phyloP scores from a whole-genome alignment of 2,888 invertebrate genomes.

The Caenorhabditis sp. region DNA sequence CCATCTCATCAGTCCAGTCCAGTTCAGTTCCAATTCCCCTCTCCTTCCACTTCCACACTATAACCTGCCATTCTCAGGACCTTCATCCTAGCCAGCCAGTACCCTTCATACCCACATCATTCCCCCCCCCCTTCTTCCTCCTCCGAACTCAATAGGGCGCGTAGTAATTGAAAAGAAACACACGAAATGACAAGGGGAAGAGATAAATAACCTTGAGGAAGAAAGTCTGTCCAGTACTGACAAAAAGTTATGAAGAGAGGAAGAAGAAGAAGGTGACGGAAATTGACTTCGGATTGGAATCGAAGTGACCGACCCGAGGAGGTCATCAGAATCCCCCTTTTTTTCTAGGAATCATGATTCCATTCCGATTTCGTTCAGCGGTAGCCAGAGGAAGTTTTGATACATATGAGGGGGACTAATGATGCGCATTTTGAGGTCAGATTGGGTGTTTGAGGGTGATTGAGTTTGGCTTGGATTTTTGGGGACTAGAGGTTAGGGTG shows the following conservation, averaged over 20 bases:
- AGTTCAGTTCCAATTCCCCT: too few species aligned
- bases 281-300: constrained; percentile 2
- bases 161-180: background rate
- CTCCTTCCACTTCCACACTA: background rate
- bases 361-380: too few species aligned
- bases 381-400: constrained; percentile 12
- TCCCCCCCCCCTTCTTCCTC: background rate
- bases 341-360: too few species aligned
- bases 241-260: background rate
- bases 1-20: too few species aligned
- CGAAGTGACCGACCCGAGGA: background rate
- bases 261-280: background rate
- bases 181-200: background rate
- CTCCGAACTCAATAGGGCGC: background rate
- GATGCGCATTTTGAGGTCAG: constrained; percentile 12
- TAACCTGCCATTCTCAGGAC: constrained; percentile 9
- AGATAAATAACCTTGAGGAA: too few species aligned
- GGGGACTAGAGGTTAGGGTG: too few species aligned
- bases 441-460: too few species aligned
- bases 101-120: background rate
- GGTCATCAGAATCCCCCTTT: too few species aligned
- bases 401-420: background rate
- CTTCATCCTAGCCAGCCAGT: background rate
- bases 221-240: too few species aligned
- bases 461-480: too few species aligned